A percentile compares a stretch with the other conserved stretches of the same genome.
Evolutionary conservation across 2,113 vertebrate species (phyloP).

Genomic region (Alligator sinensis): DNA sequence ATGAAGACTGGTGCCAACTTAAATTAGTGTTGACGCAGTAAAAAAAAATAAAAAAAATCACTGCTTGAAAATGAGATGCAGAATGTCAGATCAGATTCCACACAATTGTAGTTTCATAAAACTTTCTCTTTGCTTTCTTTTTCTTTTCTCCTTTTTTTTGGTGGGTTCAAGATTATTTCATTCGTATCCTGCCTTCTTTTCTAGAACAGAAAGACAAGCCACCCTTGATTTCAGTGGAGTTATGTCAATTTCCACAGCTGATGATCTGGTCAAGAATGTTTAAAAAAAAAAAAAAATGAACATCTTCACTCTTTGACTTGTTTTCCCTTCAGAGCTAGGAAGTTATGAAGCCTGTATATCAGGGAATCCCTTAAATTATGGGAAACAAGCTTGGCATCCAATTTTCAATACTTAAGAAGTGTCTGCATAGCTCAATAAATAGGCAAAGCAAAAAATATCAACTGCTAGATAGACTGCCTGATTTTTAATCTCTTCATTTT

Average conservation of each 20-base stretch:
- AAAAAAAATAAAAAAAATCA: neutral
- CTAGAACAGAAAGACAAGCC: neutral
- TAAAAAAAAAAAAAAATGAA: neutral
- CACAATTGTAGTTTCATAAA: neutral
- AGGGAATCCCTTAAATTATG: fast-evolving
- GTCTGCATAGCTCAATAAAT: neutral
- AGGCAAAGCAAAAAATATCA: neutral
- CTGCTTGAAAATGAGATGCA: neutral
- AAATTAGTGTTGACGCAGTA: neutral
- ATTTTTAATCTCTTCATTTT: neutral
- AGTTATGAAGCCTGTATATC: neutral
- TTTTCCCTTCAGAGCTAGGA: neutral
- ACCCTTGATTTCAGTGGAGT: neutral
- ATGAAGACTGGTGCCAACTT: neutral
- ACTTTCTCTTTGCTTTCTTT: neutral
- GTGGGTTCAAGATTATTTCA: neutral
- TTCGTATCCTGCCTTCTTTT: neutral
- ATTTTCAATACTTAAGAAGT: neutral
- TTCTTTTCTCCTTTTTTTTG: neutral
- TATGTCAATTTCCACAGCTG: neutral
- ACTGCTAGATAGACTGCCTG: neutral
- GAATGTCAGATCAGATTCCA: neutral
- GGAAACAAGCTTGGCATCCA: neutral
- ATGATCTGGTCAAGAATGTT: neutral
- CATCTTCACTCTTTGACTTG: neutral